A percentile compares a stretch with the other conserved stretches of the same genome.
Evolutionary conservation across 2,888 invertebrate species (phyloP).

Genomic region (Isotomurus palustris): DNA sequence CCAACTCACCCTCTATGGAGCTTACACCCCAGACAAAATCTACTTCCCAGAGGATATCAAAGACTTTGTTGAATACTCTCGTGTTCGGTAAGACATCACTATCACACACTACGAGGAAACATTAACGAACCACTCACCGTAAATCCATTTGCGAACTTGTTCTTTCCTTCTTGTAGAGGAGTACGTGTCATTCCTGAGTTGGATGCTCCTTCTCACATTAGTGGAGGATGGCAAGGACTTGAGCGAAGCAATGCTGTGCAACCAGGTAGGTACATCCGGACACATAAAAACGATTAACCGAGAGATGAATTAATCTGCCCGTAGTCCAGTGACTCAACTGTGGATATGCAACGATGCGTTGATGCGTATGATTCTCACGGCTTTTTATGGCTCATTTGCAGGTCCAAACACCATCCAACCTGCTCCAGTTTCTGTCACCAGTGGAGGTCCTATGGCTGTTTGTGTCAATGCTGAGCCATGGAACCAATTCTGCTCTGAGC

Average conservation of each 20-base stretch:
- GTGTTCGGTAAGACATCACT: slow-evolving; percentile 50
- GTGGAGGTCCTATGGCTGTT: slow-evolving; percentile 48
- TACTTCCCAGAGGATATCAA: slow-evolving; percentile 48
- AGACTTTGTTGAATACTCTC: slow-evolving; percentile 47
- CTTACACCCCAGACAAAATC: slow-evolving; percentile 68
- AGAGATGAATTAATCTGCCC: neutral
- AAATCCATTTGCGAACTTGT: neutral
- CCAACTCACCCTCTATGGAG: slow-evolving; percentile 67
- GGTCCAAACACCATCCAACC: slow-evolving; percentile 46
- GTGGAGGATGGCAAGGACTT: slow-evolving; percentile 71
- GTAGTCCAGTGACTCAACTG: too few relatives aligned
- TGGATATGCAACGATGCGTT: too few relatives aligned
- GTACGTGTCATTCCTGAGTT: slow-evolving; percentile 86
- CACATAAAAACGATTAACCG: neutral
- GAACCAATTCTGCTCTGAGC: slow-evolving; percentile 59
- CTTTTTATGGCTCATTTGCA: neutral
- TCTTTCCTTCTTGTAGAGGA: slow-evolving; percentile 59
- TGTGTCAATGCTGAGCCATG: slow-evolving; percentile 47
- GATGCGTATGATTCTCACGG: neutral
- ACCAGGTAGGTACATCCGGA: slow-evolving; percentile 21
- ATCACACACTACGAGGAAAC: neutral
- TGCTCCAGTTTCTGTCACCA: slow-evolving; percentile 42
- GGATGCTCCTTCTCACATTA: slow-evolving; percentile 85
- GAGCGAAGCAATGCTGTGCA: slow-evolving; percentile 45
- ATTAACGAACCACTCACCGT: slow-evolving; percentile 2